These are phyloP conservation scores for Lasioglossum marginatum DNA, from an alignment of 2,888 invertebrate genomes.

Conservation along the genomic window DNA sequence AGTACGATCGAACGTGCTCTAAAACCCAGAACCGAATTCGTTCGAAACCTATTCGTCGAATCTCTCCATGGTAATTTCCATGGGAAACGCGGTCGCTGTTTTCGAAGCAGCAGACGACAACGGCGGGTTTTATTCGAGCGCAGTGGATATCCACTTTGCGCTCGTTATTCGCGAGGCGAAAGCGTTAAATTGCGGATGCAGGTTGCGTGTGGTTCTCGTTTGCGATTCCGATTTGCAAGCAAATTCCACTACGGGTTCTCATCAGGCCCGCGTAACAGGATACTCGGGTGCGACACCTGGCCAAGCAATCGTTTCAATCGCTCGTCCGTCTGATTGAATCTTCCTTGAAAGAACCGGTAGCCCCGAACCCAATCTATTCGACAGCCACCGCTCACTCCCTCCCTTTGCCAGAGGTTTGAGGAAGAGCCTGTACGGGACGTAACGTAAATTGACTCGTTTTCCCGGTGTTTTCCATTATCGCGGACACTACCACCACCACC, in stretches of 20 bases:
- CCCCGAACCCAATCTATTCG: slow-evolving; percentile 48
- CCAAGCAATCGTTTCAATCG: neutral
- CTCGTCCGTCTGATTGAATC: slow-evolving; percentile 48
- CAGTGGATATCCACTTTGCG: neutral
- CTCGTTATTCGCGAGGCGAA: neutral
- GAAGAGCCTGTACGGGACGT: slow-evolving; percentile 49
- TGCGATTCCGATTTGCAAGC: slow-evolving; percentile 43
- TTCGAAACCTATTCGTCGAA: neutral
- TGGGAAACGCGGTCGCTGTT: neutral
- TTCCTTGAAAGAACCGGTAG: slow-evolving; percentile 49
- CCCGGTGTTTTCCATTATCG: slow-evolving; percentile 53
- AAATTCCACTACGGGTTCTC: slow-evolving; percentile 38
- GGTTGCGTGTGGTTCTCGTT: neutral
- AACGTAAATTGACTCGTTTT: slow-evolving; percentile 58
- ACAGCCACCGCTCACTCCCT: neutral
- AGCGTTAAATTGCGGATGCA: neutral
- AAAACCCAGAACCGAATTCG: neutral
- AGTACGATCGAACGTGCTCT: neutral
- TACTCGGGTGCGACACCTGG: slow-evolving; percentile 36
- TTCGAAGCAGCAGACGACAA: neutral
- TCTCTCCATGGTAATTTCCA: neutral
- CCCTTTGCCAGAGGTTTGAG: neutral
- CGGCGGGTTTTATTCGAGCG: neutral
- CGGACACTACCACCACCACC: slow-evolving; percentile 32
- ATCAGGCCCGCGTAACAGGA: slow-evolving; percentile 44